These are phyloP conservation scores for Diuraphis noxia DNA, from an alignment of 1,140 invertebrate species.

Conservation along the genomic window DNA sequence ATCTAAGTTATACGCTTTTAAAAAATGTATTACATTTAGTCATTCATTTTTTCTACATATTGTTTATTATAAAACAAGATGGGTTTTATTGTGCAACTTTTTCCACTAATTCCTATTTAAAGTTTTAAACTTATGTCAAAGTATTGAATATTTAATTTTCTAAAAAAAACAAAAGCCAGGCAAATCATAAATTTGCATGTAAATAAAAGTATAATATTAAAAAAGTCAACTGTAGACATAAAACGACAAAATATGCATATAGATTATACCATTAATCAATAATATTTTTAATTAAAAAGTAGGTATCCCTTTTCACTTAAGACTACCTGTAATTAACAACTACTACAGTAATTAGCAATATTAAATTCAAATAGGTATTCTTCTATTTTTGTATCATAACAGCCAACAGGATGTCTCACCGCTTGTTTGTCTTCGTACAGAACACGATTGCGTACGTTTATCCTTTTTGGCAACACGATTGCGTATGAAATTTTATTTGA, in stretches of 20 bases:
- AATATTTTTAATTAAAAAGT: slow-evolving; percentile 12
- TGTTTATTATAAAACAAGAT: no score
- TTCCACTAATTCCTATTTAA: background rate
- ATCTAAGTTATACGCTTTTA: background rate
- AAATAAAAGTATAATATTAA: background rate
- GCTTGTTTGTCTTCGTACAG: background rate
- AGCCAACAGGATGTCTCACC: background rate
- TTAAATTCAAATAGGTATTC: no score
- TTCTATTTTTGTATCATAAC: no score
- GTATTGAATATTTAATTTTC: background rate
- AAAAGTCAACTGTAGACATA: background rate
- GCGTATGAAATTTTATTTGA: no score
- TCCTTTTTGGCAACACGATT: no score
- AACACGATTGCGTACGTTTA: no score
- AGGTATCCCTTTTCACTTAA: background rate
- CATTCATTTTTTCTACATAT: no score
- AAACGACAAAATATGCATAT: background rate
- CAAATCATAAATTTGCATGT: background rate
- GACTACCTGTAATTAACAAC: no score
- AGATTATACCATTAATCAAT: background rate
- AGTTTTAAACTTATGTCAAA: background rate
- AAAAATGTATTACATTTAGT: background rate
- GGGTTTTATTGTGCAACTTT: no score
- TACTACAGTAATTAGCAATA: no score
- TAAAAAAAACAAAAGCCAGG: background rate